Percentiles rank a stretch among this genome's conserved stretches.
phyloP scores from a whole-genome alignment of 2,888 invertebrate genomes.

The Keiferia lycopersicella region DNA sequence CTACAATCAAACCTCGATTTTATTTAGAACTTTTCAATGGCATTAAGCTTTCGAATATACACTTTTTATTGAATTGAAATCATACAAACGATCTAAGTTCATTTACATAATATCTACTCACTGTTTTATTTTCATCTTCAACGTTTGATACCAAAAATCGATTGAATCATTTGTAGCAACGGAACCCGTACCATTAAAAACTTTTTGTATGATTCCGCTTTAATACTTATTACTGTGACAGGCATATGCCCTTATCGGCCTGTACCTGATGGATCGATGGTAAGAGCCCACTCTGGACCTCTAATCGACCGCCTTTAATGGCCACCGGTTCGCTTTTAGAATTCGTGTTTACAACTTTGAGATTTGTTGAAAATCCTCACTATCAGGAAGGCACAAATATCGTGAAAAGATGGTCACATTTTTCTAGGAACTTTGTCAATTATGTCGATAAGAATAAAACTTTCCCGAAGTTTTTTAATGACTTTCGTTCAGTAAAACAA shows the following conservation, averaged over 20 bases:
- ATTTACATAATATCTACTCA: constrained; percentile 6
- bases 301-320: constrained; percentile 63
- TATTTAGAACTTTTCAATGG: not conserved
- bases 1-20: not conserved
- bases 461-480: not conserved
- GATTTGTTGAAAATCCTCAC: constrained; percentile 20
- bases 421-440: not conserved
- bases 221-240: constrained; percentile 72
- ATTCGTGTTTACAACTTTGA: constrained; percentile 41
- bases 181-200: constrained; percentile 44
- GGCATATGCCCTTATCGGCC: constrained; percentile 67
- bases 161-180: constrained; percentile 19
- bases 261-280: constrained; percentile 72
- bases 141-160: not conserved
- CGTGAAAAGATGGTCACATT: not conserved
- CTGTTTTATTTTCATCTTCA: not conserved
- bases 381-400: not conserved
- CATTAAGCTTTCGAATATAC: not conserved
- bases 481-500: not conserved
- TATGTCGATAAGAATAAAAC: not conserved
- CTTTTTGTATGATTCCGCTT: constrained; percentile 54
- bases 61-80: not conserved
- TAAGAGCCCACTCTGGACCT: constrained; percentile 59
- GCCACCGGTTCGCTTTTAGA: constrained; percentile 53
- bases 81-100: not conserved